phyloP scores from a whole-genome alignment of 2,797 vertebrate genomes.

The Gallirallus australis region DNA sequence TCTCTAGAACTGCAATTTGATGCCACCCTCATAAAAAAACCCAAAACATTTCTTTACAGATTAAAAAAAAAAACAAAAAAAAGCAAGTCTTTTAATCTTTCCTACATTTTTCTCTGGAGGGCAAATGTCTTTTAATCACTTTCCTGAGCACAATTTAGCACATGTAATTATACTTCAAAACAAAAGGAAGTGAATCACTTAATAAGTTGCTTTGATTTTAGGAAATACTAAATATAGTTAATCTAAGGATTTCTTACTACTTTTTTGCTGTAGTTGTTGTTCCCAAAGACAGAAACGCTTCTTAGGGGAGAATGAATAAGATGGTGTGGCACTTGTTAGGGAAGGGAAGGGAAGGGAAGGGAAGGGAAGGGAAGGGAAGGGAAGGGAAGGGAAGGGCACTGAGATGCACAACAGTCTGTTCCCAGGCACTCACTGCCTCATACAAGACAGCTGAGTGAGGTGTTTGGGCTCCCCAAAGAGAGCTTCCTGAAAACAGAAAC shows the following conservation, averaged over 20 bases:
- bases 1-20: background rate
- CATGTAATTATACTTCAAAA: conserved; percentile 46
- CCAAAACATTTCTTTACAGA: background rate
- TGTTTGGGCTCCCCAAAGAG: background rate
- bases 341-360: no score
- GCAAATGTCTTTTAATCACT: conserved; percentile 51
- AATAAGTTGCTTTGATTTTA: conserved; percentile 7
- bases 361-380: no score
- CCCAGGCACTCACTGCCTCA: background rate
- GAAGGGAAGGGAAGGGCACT: no score
- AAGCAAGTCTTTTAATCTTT: background rate
- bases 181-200: conserved; percentile 56
- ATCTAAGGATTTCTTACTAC: background rate
- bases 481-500: background rate
- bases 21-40: background rate
- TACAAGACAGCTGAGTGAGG: background rate
- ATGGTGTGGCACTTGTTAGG: background rate
- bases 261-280: background rate
- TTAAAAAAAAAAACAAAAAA: background rate
- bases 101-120: conserved; percentile 17
- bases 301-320: background rate
- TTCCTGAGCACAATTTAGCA: conserved; percentile 29
- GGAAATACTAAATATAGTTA: conserved; percentile 41
- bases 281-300: background rate
- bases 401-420: background rate